Base-by-base conservation (phyloP, 2,113 vertebrate genomes). In the Clinocottus analis region DNA sequence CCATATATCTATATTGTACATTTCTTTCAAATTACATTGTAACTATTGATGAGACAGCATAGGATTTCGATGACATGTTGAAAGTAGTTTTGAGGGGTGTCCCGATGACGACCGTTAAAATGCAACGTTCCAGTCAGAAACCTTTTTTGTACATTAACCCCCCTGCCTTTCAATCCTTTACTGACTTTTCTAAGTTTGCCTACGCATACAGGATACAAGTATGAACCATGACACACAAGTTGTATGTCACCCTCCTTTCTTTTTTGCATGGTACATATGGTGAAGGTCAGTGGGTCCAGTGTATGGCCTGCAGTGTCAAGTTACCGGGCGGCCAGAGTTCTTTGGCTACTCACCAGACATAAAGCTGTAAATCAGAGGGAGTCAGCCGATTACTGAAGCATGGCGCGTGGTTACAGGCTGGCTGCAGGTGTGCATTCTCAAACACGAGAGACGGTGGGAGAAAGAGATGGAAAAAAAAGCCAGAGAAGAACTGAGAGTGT, bases 371-470 rank as follows among this genome's bases (percentile, higher is more conserved):
- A 94, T 91, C 87, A 90, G 84, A 88, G 80, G 73, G 82, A 91
- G 91, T 85, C 88, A 91, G 91, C 86, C 87, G 87, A 91, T 93
- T 89, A 85, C 83, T 90, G 90, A 88, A 90, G 90, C 79, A 64
- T 88, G 82, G 89, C 80, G 66, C 83, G 86, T 83, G 90, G 90
- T 90, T 88, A 77, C 66, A 79, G 79, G 77, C 82, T 79, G 76
- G 87, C 83, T 86, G 93, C 94, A 94, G 94, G 93, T 95, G 93
- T 90, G 88, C 82, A 79, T 89, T 90, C 90, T 93, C 90, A 85
- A 85, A 90, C 80, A 79, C 35, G 33, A 75, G 68, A 63, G 58
- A 47, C 43, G 51, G 72, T 45, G 33, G 59, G 53, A 65, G 72
- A 75, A 39, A 75, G 83, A 63, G 70, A 84, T 63, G 59, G 79